Percentiles rank a stretch among this genome's conserved stretches.
phyloP scores from a whole-genome alignment of 2,113 vertebrate species.

The Lophura nycthemera region DNA sequence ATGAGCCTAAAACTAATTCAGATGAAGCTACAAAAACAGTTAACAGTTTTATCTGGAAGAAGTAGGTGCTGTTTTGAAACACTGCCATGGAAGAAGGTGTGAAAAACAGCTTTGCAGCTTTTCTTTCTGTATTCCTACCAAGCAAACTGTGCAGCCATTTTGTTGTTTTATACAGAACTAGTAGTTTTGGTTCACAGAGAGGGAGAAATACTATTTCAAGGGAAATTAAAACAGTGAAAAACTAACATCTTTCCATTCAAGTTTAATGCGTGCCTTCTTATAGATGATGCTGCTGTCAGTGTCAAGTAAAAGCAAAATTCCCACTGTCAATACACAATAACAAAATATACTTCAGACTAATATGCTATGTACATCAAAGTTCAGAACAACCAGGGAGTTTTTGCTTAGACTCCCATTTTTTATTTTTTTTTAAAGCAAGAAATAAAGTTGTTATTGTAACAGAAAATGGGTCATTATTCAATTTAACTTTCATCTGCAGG shows the following conservation, averaged over 20 bases:
- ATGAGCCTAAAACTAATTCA: neutral
- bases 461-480: slow-evolving; percentile 45
- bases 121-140: neutral
- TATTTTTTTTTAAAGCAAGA: slow-evolving; percentile 25
- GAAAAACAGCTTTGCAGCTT: neutral
- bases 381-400: neutral
- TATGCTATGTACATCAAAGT: neutral
- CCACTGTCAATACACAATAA: neutral
- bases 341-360: neutral
- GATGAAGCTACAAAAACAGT: neutral
- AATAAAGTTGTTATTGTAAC: slow-evolving; percentile 11
- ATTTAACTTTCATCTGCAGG: slow-evolving; percentile 26
- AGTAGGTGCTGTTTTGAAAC: neutral
- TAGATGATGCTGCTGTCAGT: neutral
- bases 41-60: neutral
- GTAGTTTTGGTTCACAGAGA: neutral
- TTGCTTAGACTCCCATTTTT: neutral
- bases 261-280: neutral
- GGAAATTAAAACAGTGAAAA: neutral
- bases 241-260: neutral
- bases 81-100: neutral
- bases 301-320: neutral
- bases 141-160: neutral
- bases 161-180: neutral
- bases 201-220: neutral